Percentiles rank a stretch among this genome's conserved stretches.
These are phyloP conservation scores for Thalpophila matura DNA, from an alignment of 2,888 invertebrate genomes.

Conservation along the genomic window DNA sequence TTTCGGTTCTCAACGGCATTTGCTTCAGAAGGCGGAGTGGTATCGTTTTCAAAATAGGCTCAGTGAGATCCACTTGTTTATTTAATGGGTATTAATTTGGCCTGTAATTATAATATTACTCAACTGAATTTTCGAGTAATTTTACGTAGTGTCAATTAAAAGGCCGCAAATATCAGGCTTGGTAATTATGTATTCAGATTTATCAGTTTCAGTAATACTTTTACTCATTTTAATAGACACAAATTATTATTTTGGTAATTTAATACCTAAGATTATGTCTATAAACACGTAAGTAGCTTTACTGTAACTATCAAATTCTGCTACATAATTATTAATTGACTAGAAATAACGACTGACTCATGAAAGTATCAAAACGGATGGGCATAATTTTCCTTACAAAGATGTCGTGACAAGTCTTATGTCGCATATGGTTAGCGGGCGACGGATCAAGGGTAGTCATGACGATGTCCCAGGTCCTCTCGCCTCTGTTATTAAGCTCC, in stretches of 20 bases:
- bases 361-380: conserved; percentile 13
- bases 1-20: conserved; percentile 71
- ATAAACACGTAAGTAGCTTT: too few species aligned
- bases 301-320: background rate
- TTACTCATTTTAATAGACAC: background rate
- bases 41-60: conserved; percentile 66
- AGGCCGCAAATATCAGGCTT: conserved; percentile 28
- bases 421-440: conserved; percentile 62
- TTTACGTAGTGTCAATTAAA: conserved; percentile 49
- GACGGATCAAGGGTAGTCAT: conserved; percentile 82
- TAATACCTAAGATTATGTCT: too few species aligned
- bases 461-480: conserved; percentile 83
- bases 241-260: background rate
- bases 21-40: conserved; percentile 60
- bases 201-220: conserved; percentile 17
- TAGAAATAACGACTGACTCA: background rate
- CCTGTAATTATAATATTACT: conserved; percentile 67
- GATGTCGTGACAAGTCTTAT: conserved; percentile 29
- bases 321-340: background rate
- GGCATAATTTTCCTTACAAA: conserved; percentile 17
- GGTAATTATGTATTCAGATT: conserved; percentile 30
- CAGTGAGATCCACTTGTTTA: conserved; percentile 65
- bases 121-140: conserved; percentile 51
- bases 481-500: conserved; percentile 89
- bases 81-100: conserved; percentile 70